A percentile compares a stretch with the other conserved stretches of the same genome.
phyloP scores from a whole-genome alignment of 1,140 invertebrate genomes.

The Hylaeus volcanicus region DNA sequence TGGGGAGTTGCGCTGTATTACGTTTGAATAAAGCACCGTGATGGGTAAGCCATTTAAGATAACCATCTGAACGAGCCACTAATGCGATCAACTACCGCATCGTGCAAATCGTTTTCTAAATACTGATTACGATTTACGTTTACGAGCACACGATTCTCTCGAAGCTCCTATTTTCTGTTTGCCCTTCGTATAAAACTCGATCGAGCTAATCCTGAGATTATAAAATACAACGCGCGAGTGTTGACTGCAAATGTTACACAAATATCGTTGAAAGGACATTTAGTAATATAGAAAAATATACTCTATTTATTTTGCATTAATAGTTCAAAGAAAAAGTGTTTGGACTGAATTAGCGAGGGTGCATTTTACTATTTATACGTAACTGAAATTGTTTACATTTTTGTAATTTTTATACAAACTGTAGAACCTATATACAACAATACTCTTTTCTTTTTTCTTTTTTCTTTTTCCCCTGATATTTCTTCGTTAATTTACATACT shows the following conservation, averaged over 20 bases:
- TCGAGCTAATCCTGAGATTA: neutral
- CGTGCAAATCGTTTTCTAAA: neutral
- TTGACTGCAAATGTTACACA: neutral
- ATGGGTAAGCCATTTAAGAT: too few relatives aligned
- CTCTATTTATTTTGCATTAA: constrained; percentile 2
- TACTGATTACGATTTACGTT: neutral
- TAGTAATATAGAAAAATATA: neutral
- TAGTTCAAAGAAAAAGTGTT: neutral
- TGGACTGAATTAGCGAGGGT: neutral
- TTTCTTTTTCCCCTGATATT: neutral
- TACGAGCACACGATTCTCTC: too few relatives aligned
- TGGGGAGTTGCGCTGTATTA: too few relatives aligned
- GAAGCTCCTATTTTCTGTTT: neutral
- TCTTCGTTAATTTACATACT: neutral
- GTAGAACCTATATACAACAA: neutral
- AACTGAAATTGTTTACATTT: neutral
- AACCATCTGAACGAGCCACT: too few relatives aligned
- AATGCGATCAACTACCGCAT: neutral
- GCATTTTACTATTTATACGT: too few relatives aligned
- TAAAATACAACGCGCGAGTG: neutral
- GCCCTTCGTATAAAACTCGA: too few relatives aligned
- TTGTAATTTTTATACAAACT: neutral
- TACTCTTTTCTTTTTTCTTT: constrained; percentile 1
- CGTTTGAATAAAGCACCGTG: too few relatives aligned
- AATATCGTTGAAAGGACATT: neutral